These are phyloP conservation scores for Ophion ellenae DNA, from an alignment of 2,888 invertebrate genomes.

Conservation along the genomic window DNA sequence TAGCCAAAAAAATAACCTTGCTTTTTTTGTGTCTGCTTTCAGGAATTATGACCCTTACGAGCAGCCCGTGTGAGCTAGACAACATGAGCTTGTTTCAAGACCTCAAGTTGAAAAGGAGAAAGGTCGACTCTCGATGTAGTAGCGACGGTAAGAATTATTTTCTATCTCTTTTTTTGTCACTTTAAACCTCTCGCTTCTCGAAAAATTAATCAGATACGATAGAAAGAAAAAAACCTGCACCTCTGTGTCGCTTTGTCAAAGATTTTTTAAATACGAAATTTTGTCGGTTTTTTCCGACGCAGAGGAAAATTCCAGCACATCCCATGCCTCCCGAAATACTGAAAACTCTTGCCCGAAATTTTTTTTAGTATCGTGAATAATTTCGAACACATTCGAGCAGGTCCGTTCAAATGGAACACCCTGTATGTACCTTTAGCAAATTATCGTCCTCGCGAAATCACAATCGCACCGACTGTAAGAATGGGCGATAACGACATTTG, in stretches of 20 bases:
- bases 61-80: constrained; percentile 98
- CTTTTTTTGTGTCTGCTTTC: constrained; percentile 78
- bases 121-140: constrained; percentile 98
- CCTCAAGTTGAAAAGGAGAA: constrained; percentile 98
- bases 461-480: constrained; percentile 1
- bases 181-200: neutral
- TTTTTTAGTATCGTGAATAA: no score
- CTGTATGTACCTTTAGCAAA: no score
- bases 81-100: constrained; percentile 99
- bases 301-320: no score
- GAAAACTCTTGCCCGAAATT: no score
- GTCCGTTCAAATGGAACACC: neutral
- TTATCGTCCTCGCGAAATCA: neutral
- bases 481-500: constrained; percentile 27
- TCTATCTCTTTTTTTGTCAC: constrained; percentile 26
- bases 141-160: constrained; percentile 91
- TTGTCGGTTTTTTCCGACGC: no score
- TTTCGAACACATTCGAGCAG: no score
- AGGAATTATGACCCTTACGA: constrained; percentile 99
- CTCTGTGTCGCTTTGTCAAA: no score
- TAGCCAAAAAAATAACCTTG: constrained; percentile 8
- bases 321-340: no score
- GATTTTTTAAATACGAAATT: no score
- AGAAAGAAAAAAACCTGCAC: no score
- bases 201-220: neutral